Conservation (phyloP, 2,113 vertebrate genomes). For the Ictalurus punctatus region DNA sequence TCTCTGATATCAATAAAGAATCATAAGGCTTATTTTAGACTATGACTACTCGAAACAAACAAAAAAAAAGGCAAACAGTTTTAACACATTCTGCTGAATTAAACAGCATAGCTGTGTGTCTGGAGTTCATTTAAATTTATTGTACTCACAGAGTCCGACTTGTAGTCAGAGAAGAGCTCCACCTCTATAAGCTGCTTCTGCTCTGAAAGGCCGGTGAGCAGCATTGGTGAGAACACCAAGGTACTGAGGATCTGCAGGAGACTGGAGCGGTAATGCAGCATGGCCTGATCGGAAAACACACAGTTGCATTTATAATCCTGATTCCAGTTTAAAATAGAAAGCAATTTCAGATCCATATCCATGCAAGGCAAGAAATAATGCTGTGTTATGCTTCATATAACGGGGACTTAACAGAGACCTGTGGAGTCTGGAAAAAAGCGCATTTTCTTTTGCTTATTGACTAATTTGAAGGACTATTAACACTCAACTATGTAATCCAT, state of each 20-base stretch:
- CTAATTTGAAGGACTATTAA: background rate
- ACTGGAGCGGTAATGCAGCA: slow-evolving; percentile 85
- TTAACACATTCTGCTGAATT: background rate
- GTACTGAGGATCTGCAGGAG: slow-evolving; percentile 82
- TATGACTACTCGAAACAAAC: background rate
- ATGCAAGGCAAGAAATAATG: background rate
- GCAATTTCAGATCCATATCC: background rate
- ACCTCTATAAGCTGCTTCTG: slow-evolving; percentile 88
- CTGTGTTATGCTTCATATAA: background rate
- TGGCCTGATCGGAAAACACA: slow-evolving; percentile 68
- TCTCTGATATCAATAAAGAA: background rate
- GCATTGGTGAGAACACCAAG: slow-evolving; percentile 77
- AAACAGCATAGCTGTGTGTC: background rate
- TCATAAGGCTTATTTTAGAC: background rate
- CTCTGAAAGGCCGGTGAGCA: slow-evolving; percentile 79
- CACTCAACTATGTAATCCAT: background rate
- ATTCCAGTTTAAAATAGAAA: background rate
- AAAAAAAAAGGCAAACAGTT: background rate
- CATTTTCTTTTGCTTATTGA: background rate
- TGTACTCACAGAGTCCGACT: slow-evolving; percentile 72
- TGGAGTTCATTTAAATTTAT: background rate
- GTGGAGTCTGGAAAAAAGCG: background rate
- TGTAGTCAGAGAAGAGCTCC: slow-evolving; percentile 81
- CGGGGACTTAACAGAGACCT: background rate
- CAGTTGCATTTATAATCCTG: background rate